Percentiles rank a stretch among this genome's conserved stretches.
phyloP scores from a whole-genome alignment of 2,113 vertebrate species.

The Carollia perspicillata region DNA sequence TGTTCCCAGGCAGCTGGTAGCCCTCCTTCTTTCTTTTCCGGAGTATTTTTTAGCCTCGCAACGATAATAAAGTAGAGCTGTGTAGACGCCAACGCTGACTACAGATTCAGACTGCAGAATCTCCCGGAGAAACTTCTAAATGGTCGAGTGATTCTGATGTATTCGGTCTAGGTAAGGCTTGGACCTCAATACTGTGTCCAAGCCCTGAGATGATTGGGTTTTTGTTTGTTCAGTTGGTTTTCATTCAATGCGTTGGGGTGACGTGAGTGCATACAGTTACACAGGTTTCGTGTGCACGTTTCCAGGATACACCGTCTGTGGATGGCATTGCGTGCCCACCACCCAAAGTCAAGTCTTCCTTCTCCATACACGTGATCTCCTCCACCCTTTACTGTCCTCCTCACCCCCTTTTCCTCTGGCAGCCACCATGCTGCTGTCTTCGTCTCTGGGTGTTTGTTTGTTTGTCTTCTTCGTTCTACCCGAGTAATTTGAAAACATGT shows the following conservation, averaged over 20 bases:
- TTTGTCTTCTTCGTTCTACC: background rate
- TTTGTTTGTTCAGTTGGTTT: background rate
- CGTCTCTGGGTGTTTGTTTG: background rate
- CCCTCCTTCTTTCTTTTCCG: background rate
- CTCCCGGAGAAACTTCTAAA: background rate
- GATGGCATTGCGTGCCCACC: background rate
- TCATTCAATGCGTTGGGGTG: background rate
- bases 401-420: background rate
- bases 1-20: rapidly evolving
- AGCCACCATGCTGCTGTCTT: background rate
- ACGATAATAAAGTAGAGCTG: background rate
- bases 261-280: background rate
- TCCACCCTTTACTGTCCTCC: background rate
- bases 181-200: background rate
- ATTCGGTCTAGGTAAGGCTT: background rate
- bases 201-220: background rate
- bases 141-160: background rate
- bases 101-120: background rate
- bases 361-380: background rate
- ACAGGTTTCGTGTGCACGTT: background rate
- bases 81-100: rapidly evolving
- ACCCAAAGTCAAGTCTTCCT: background rate
- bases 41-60: background rate
- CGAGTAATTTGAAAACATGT: background rate
- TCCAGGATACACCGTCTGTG: background rate